Base-by-base conservation (phyloP, 2,113 vertebrate species). In the Catharus minimus region DNA sequence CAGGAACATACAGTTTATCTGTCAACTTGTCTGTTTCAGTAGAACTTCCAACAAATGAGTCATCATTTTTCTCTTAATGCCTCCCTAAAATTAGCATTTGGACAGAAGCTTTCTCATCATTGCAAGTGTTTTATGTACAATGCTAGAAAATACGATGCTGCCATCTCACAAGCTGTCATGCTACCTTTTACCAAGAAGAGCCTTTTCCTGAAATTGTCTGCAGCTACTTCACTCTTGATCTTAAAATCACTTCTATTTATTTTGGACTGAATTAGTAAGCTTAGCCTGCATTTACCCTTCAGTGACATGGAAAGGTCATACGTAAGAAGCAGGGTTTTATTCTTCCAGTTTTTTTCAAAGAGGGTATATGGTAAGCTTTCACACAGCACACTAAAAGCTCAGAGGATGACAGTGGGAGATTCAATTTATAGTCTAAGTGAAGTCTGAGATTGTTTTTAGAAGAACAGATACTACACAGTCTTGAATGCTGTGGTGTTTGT, bases 271-370 rank as follows among this genome's bases (percentile, higher is more conserved):
- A 80, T 71, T 26, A 93, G 1, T 4, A 55, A 90, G 87, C 88
- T 91, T 73, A 86, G 77, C 78, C 80, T 82, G 75, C 64, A 62
- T 89, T 92, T 89, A 82, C 78, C 56, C 81, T 91, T 92, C 86
- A 89, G 74, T 89, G 88, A 72, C 69, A 95, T 19, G 85, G 93
- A 96, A 95, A 90, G 93, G 92, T 94, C 84, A 91, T 33, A 28
- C 11, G 28, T 41, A 60, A 96, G 90, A 91, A 87, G 73, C 78
- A 67, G 74, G 23, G 53, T 21, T 95, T 95, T 95, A 76, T 90
- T 95, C 92, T 76, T 50, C 67, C 55, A 4, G 8, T 92, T 95
- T 96, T 93, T 96, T 88, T 24, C 89, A 27, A 43, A 81, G 87
- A 95, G 88, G 88, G 28, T 50, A 82, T 39, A 82, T 39, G 67